Evolutionary conservation across 1,140 invertebrate species (phyloP), one percentile per base, ranked within the genome.

Genomic region (Heliconius nattereri): DNA sequence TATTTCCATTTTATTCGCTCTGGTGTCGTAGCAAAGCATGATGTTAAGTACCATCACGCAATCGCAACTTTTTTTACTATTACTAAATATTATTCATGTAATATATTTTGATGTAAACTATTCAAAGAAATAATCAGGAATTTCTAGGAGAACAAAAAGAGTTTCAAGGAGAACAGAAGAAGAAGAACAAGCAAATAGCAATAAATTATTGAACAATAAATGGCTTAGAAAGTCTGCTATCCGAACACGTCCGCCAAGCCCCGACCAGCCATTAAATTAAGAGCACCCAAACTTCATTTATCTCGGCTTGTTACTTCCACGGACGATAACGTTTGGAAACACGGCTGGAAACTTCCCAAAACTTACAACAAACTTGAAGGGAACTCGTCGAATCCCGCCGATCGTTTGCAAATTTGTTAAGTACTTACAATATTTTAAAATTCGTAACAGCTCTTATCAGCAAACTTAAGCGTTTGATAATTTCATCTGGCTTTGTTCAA

Each of bases 241-340:
- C 85, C 86, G 87, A 89, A 91, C 89, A 90, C 90, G 90, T 90
- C 85, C 83, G 77, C 87, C 82, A 91, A 91, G 89, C 91, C 90
- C 87, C 87, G 85, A 84, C 87, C 83, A 84, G 80, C 90, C 91
- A 92, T 93, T 92, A 93, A 92, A 93, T 93, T 92, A 92, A 91
- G 91, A 91, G 90, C 87, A 91, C 91, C 86, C 86, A 88, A 93
- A 93, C 90, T 93, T 93, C 90, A 93, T 92, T 93, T 93, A 93
- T 92, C 91, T 91, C 88, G 86, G 88, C 87, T 89, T 91, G 90
- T 91, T 91, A 91, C 91, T 92, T 90, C 90, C 85, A 89, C 85
- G 86, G 90, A 85, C 88, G 91, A 93, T 92, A 93, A 92, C 86
- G 90, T 91, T 89, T 87, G 85, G 89, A 89, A 89, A 91, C 90